Conservation (phyloP, 1,140 invertebrate species). For the Goniozus legneri region DNA sequence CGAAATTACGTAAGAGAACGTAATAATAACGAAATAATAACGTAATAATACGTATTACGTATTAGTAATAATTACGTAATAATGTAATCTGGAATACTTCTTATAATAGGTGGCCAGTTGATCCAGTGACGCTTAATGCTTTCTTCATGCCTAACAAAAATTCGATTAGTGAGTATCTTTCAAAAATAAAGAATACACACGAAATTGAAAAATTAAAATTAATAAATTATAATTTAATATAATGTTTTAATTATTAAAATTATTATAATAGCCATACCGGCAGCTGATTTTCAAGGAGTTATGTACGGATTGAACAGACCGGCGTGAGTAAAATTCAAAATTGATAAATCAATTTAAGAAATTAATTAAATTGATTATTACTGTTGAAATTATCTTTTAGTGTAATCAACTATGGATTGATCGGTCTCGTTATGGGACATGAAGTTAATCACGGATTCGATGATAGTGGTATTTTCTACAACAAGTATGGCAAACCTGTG, state of each 20-base stretch:
- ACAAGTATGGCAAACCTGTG: neutral
- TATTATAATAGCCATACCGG: neutral
- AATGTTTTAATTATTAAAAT: neutral
- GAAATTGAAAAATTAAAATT: too few species aligned
- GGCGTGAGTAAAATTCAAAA: neutral
- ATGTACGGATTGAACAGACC: neutral
- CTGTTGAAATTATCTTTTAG: too few species aligned
- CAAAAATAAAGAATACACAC: too few species aligned
- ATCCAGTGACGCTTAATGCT: too few species aligned
- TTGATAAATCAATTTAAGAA: neutral
- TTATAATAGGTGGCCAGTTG: neutral
- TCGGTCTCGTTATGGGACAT: neutral
- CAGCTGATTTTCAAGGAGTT: neutral
- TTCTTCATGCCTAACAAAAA: too few species aligned
- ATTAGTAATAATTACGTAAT: neutral
- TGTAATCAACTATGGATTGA: neutral
- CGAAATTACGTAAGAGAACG: neutral
- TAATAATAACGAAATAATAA: neutral
- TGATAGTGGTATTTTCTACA: neutral
- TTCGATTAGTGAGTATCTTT: too few species aligned
- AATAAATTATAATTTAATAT: neutral
- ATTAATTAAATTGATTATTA: too few species aligned
- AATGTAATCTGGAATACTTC: too few species aligned
- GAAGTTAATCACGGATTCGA: neutral
- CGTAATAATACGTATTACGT: neutral